These are phyloP conservation scores for Chelonoidis abingdonii DNA, from an alignment of 2,113 vertebrate genomes.

Conservation along the genomic window DNA sequence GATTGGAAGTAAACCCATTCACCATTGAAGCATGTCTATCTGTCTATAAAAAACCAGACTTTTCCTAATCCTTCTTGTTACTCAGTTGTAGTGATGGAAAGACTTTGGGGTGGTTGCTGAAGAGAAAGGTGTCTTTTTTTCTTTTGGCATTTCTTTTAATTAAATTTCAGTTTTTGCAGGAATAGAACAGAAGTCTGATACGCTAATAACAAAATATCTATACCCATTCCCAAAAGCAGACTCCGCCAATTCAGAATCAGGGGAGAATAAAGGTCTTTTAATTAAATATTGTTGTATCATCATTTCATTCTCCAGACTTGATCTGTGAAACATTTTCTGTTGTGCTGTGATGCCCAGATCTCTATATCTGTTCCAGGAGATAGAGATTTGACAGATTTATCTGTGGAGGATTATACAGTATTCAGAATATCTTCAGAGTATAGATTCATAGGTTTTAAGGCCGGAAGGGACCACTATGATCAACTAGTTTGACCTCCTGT, in stretches of 20 bases:
- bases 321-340: background rate
- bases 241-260: background rate
- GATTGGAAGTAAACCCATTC: background rate
- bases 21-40: background rate
- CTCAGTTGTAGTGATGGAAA: fast-evolving
- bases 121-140: background rate
- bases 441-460: background rate
- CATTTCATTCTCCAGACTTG: background rate
- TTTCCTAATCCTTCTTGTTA: background rate
- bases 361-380: background rate
- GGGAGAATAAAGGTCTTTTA: background rate
- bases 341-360: background rate
- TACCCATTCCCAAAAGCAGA: background rate
- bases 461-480: background rate
- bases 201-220: background rate
- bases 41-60: background rate
- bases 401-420: background rate
- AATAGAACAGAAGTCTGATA: background rate
- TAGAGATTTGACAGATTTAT: background rate
- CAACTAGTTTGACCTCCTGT: background rate
- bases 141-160: background rate
- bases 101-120: background rate
- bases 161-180: background rate
- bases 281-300: background rate
- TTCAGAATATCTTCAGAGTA: background rate